Evolutionary conservation across 2,888 invertebrate species (phyloP), one percentile per base, ranked within the genome.

Genomic region (Boloria selene): DNA sequence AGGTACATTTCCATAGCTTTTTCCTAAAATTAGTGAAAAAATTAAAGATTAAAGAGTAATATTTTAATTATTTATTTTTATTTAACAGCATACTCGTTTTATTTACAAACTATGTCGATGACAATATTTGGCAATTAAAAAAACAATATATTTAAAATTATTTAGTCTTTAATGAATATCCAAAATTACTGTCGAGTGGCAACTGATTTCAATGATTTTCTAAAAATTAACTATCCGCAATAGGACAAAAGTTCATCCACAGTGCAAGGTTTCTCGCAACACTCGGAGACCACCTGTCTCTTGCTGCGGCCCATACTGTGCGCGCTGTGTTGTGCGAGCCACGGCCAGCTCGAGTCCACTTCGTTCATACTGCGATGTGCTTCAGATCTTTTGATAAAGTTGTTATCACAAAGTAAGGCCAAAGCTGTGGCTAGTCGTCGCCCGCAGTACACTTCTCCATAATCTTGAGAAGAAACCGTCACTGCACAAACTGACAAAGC

Each of bases 261-360:
- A 14, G 55, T 55, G 1, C 55, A 55, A 44, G 18, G 55, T 1
- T 55, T 55, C 1, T 63, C 62, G 16, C 55, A 83, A 73, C 82
- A 82, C 47, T 79, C 75, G 4, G 70, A 72, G 13, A 72, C 79
- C 6, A 81, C 75, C 16, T 76, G 76, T 44, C 79, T 69, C 68
- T 79, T 79, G 6, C 70, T 74, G 22, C 76, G 67, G 5, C 68
- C 71, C 64, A 78, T 61, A 0, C 68, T 68, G 63, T 72, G 61
- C 0, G 77, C 77, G 2, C 45, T 59, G 4, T 73, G 73, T 0
- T 73, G 68, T 0, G 72, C 50, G 6, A 79, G 65, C 79, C 77
- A 79, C 13, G 74, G 75, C 71, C 74, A 74, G 18, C 61, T 38
- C 53, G 54, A 31, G 50, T 60, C 22, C 53, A 31, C 31, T 31